A percentile compares a stretch with the other conserved stretches of the same genome.
Evolutionary conservation across 2,888 invertebrate species (phyloP).

Genomic region (Geotrupes spiniger): DNA sequence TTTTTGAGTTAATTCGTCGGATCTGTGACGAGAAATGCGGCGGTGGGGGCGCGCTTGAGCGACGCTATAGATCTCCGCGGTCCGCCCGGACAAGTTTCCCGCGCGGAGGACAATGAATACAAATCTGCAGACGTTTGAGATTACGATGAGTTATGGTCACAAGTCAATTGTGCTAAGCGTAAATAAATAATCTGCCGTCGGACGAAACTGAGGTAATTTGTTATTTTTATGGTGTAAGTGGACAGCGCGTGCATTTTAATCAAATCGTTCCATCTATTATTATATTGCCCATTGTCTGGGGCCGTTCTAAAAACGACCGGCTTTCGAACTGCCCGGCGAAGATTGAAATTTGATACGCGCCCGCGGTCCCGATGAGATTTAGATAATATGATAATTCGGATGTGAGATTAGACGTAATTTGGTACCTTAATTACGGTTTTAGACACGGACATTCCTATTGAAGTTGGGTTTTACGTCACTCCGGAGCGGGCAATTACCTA

Average conservation of each 20-base stretch:
- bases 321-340: neutral
- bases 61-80: too few relatives aligned
- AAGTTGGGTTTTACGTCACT: too few relatives aligned
- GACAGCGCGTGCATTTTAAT: conserved; percentile 11
- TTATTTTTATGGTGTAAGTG: conserved; percentile 14
- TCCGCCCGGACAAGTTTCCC: conserved; percentile 2
- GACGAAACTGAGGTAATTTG: conserved; percentile 14
- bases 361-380: neutral
- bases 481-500: too few relatives aligned
- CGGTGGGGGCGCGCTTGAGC: too few relatives aligned
- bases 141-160: conserved; percentile 19
- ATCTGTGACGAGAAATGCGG: too few relatives aligned
- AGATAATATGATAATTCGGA: conserved; percentile 1
- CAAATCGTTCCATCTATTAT: conserved; percentile 17
- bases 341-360: conserved; percentile 6
- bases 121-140: conserved; percentile 20
- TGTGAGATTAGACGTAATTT: conserved; percentile 18
- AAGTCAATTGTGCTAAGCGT: conserved; percentile 12
- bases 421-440: conserved; percentile 12
- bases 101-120: conserved; percentile 10
- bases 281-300: conserved; percentile 20
- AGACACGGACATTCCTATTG: too few relatives aligned
- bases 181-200: conserved; percentile 14
- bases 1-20: too few relatives aligned
- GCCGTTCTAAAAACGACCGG: conserved; percentile 8